Base-by-base conservation (phyloP, 1,140 invertebrate genomes). In the Apocrypta bakeri region DNA sequence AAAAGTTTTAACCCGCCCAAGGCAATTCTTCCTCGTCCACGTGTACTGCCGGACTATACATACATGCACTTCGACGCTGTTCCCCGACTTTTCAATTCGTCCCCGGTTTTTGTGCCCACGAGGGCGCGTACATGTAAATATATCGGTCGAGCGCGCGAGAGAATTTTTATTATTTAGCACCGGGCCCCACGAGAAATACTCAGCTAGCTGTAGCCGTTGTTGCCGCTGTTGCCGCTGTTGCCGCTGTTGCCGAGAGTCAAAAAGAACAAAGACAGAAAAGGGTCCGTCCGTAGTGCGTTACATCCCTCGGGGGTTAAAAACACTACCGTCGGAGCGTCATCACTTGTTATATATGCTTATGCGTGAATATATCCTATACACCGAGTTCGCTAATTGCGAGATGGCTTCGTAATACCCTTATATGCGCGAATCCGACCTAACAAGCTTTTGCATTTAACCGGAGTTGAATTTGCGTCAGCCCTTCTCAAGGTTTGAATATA, bases 361-460 rank as follows among this genome's bases (percentile, higher is more conserved):
- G 31, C 17, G 17, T 40, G 40, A n/a, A n/a, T n/a, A n/a, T n/a
- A n/a, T n/a, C n/a, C n/a, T 68, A 31, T 61, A 37, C 37, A 9
- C 31, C 86, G 48, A 87, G 89, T 85, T 86, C 84, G 88, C 88
- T 92, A 92, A 91, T 92, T 92, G 88, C 88, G 80, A 85, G 88
- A 87, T 86, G 87, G 88, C 90, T 91, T 77, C 80, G 64, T 75
- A 48, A 87, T 86, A 64, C 85, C 86, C 86, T 86, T 85, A 86
- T 86, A 85, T 84, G 85, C 83, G 87, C 31, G 75, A 82, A 77
- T 78, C 81, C 75, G 56, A 48, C 88, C 88, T 89, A 90, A 91
- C 90, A 91, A 90, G 90, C 90, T 91, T 92, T 91, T 92, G 90
- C 91, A 90, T 92, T 91, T 92, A 92, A 87, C 88, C 86, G 84